Evolutionary conservation across 2,113 vertebrate genomes (phyloP).

Genomic region (Symphodus melops): DNA sequence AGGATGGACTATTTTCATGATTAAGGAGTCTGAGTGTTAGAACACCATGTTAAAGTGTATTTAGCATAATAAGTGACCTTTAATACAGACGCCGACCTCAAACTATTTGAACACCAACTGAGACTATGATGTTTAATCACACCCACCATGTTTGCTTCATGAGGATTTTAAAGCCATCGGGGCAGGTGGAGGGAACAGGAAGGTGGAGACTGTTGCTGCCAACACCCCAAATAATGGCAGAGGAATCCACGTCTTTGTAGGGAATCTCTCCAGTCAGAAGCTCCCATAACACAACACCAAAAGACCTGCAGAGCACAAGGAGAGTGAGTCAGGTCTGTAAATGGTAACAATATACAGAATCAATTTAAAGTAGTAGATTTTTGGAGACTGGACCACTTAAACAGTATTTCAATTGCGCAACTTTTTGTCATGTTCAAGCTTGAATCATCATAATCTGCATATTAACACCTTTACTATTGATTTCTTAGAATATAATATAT

Average conservation of each 20-base stretch:
- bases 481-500: too few species aligned
- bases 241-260: conserved; percentile 98
- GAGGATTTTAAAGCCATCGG: conserved; percentile 98
- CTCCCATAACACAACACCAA: conserved; percentile 98
- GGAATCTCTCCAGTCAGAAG: conserved; percentile 97
- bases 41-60: too few species aligned
- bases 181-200: conserved; percentile 97
- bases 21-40: too few species aligned
- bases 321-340: background rate
- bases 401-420: too few species aligned
- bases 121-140: too few species aligned
- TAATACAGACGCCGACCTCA: too few species aligned
- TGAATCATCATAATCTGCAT: too few species aligned
- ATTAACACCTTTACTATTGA: too few species aligned
- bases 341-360: background rate
- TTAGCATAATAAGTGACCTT: too few species aligned
- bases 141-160: conserved; percentile 99
- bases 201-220: conserved; percentile 99
- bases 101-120: too few species aligned
- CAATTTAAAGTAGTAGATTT: background rate
- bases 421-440: too few species aligned
- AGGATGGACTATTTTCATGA: too few species aligned
- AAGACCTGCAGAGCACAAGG: conserved; percentile 85
- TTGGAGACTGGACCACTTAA: background rate
- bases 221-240: conserved; percentile 98